phyloP scores from a whole-genome alignment of 2,797 vertebrate species.

The Schizopygopsis pylzovi region DNA sequence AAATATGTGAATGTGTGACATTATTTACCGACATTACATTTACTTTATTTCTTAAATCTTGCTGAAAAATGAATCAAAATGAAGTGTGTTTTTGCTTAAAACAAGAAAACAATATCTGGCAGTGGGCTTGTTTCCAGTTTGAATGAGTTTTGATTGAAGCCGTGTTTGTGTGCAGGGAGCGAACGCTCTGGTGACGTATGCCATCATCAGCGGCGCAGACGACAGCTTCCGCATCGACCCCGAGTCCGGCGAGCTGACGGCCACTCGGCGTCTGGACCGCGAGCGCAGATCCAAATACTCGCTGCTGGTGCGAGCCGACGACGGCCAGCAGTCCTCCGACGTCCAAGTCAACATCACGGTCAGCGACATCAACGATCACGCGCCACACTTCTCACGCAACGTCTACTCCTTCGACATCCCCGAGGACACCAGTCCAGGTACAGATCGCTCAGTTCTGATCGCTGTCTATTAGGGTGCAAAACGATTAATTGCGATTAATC shows the following conservation, averaged over 20 bases:
- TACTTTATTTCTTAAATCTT: not conserved
- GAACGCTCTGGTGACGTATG: slow-evolving; percentile 95
- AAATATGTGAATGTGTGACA: not conserved
- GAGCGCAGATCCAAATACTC: slow-evolving; percentile 94
- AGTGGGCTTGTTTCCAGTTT: not conserved
- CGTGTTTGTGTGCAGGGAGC: slow-evolving; percentile 81
- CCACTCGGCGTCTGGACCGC: slow-evolving; percentile 90
- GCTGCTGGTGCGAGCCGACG: slow-evolving; percentile 91
- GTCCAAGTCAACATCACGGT: slow-evolving; percentile 95
- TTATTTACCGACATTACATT: not conserved
- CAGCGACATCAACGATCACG: slow-evolving; percentile 94
- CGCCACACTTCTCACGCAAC: slow-evolving; percentile 87
- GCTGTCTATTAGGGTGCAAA: no score
- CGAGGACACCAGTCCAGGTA: slow-evolving; percentile 91
- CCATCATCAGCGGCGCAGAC: slow-evolving; percentile 95
- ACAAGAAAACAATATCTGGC: no score
- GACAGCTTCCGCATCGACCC: slow-evolving; percentile 96
- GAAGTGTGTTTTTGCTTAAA: not conserved
- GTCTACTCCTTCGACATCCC: slow-evolving; percentile 94
- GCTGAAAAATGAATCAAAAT: not conserved
- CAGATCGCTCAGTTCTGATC: no score
- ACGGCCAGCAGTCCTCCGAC: slow-evolving; percentile 94
- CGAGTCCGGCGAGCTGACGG: slow-evolving; percentile 92
- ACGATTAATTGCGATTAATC: no score
- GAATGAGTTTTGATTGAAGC: not conserved